Evolutionary conservation across 2,797 vertebrate species (phyloP).

Genomic region (Crypturellus tataupa): DNA sequence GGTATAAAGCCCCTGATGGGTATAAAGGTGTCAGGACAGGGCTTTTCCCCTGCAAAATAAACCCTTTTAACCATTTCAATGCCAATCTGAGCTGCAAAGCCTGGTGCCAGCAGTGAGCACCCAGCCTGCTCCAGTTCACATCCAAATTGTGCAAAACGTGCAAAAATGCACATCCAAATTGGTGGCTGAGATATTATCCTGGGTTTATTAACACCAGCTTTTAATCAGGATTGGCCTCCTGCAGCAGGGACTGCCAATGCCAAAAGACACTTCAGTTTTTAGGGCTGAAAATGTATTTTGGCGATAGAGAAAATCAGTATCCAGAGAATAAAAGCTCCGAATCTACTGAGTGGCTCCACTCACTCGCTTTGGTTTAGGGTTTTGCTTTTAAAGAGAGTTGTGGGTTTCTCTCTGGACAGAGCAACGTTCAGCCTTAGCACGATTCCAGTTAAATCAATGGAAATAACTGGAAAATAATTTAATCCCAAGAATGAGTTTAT

Average conservation of each 20-base stretch:
- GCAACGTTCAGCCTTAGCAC: background rate
- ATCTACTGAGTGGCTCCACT: too few species aligned
- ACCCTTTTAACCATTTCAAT: background rate
- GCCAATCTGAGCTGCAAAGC: background rate
- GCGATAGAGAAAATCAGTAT: background rate
- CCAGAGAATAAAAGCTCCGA: background rate
- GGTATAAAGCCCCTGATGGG: too few species aligned
- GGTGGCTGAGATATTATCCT: background rate
- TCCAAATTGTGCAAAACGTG: too few species aligned
- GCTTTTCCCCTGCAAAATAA: background rate
- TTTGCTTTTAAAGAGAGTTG: background rate
- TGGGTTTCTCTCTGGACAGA: background rate
- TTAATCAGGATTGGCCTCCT: background rate
- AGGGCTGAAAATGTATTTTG: background rate
- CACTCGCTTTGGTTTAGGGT: background rate
- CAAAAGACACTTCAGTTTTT: background rate
- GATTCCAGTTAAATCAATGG: background rate
- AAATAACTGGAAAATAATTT: background rate
- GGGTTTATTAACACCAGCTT: background rate
- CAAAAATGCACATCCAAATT: rapidly evolving
- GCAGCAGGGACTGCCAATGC: background rate
- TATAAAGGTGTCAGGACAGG: background rate
- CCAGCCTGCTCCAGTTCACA: background rate
- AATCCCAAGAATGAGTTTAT: background rate
- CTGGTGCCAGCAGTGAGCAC: background rate